Evolutionary conservation across 2,888 invertebrate species (phyloP), one percentile per base, ranked within the genome.

Genomic region (Gastracanthus pulcherrimus): DNA sequence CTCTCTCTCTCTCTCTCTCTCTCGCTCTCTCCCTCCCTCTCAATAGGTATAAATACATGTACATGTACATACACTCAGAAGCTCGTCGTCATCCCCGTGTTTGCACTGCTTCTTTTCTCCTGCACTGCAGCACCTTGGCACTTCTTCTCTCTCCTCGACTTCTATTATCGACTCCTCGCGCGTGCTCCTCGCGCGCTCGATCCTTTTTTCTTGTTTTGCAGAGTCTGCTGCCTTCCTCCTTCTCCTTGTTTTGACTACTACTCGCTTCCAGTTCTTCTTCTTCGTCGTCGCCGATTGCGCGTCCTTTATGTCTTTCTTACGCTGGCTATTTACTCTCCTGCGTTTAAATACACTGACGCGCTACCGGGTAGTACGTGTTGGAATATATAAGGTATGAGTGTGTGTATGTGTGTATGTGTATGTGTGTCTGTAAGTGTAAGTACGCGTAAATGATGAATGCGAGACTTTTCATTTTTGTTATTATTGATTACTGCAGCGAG

Each of bases 141-240:
- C 81, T 82, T 83, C 81, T 87, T 84, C 80, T 83, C 31, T 34
- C n/a, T 60, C 62, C 78, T 78, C 81, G 7, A 36, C 76, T 70
- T 80, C 60, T 75, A 55, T 76, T 66, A 74, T 80, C 76, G 64
- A 60, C 72, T 71, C 60, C 29, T 31, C 64, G 29, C n/a, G 9
- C 31, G 3, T 48, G 31, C 38, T 41, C 5, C 41, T 41, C 5
- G 11, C 13, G n/a, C 38, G 29, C 19, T 48, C 13, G 23, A 48
- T 79, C 60, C 81, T 83, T 58, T 76, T 70, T 71, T 82, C 78
- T 76, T 79, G 67, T 75, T 80, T 60, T 80, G 3, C 34, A n/a
- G 31, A 29, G n/a, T 76, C 60, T 81, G 76, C 76, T 60, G 45
- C 69, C 70, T 26, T 80, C 26, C 51, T 67, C 60, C 55, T 80